Base-by-base conservation (phyloP, 2,888 invertebrate species). In the Drosophila prostipennis region DNA sequence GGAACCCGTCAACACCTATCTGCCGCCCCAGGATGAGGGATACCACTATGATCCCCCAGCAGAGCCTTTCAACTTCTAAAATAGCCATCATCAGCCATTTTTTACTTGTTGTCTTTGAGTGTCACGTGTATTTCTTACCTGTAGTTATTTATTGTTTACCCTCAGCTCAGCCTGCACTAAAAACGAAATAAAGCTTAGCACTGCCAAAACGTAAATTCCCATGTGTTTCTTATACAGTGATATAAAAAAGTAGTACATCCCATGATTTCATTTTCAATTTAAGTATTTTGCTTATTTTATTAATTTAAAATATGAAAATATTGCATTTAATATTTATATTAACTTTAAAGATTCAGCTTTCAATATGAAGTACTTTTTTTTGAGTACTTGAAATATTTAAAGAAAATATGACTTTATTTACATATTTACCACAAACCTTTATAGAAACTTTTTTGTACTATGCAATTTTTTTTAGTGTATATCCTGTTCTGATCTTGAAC, bases 1-100 rank as follows among this genome's bases (percentile, higher is more conserved):
- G 52, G 89, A 89, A 53, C 82, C 86, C 6, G 67, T 74, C 13
- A 74, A 72, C 57, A 60, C 42, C 5, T 87, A 89, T 36, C 52
- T 87, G 74, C 89, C 89, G 6, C 87, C 87, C 6, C 75, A 76
- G 69, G 82, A 85, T 6, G 86, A 89, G 60, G 90, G 89, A 8
- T 89, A 89, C 48, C 86, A 90, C 49, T 90, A 89, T 29, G 32
- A 90, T 23, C 58, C 71, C 5, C 89, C 89, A 0, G 55, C 78
- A 8, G 58, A 76, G 26, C 70, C 77, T 6, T 90, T 89, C 76
- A 73, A 78, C 58, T 86, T 71, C 52, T 90, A 82, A 70, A 68
- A 48, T 23, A 43, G 39, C 6, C 26, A 26, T 14, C 43, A 52
- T 53, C 51, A 75, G 77, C 79, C 79, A 75, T 68, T 68, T 51